These are phyloP conservation scores for Axis porcinus DNA, from an alignment of 2,113 vertebrate species.

Conservation along the genomic window DNA sequence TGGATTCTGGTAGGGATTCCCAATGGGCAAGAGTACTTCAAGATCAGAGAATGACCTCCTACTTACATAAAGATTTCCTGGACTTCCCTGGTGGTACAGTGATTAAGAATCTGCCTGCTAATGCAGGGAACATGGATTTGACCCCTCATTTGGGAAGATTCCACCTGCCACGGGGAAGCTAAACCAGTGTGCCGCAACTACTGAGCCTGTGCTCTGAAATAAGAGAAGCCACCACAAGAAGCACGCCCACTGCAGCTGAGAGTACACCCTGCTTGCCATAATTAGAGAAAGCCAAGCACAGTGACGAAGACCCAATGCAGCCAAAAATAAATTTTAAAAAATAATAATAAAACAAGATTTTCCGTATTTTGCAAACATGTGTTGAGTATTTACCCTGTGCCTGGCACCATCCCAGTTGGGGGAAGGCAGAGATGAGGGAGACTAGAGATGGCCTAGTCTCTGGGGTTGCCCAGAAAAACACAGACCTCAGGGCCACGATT, in stretches of 20 bases:
- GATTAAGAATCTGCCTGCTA: neutral
- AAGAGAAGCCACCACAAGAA: neutral
- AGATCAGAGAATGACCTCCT: neutral
- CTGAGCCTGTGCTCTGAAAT: neutral
- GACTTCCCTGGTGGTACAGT: neutral
- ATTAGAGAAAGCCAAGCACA: neutral
- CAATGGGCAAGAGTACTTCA: neutral
- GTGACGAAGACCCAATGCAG: neutral
- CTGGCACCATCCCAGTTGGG: neutral
- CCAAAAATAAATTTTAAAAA: neutral
- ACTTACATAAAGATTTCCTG: neutral
- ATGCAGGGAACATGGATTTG: neutral
- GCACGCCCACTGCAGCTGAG: rapidly evolving
- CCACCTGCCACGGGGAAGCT: neutral
- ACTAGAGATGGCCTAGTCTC: neutral
- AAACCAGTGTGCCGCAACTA: neutral
- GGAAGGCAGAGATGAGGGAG: neutral
- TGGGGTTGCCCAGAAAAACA: neutral
- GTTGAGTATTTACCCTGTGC: neutral
- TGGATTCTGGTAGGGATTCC: neutral
- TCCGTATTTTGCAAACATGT: neutral
- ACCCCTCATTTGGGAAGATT: neutral
- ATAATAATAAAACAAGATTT: neutral
- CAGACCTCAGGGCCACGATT: neutral
- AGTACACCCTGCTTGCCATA: neutral